Base-by-base conservation (phyloP, 2,888 invertebrate species). In the Peribatodes rhomboidaria region DNA sequence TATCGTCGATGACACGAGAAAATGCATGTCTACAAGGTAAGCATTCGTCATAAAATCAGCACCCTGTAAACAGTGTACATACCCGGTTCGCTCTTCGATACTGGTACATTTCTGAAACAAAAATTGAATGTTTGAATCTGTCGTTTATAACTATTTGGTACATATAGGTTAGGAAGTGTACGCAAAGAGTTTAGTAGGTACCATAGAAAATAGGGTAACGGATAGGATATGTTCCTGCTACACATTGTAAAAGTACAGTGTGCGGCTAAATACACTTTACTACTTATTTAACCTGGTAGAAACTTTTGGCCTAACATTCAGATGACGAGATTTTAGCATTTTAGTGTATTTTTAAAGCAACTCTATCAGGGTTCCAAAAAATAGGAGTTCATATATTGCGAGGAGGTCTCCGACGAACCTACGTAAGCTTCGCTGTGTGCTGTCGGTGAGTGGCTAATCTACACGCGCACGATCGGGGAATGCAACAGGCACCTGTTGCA, bases 21-120 rank as follows among this genome's bases (percentile, higher is more conserved):
- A 27, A 27, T 27, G 27, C 6, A 4, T 27, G 27, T 27, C 6
- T 27, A 27, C 27, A 27, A 27, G 27, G 6, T 27, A 6, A 27
- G 27, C 27, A 27, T 27, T 27, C 27, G 2, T 27, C 27, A 27
- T 2, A 27, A 27, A 27, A 27, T 27, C 27, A 27, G 2, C 6
- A 27, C 6, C n/a, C n/a, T n/a, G n/a, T 4, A 27, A 27, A 27
- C 27, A 37, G 37, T n/a, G 18, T 20, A 42, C 42, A 14, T 66
- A 69, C 71, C 69, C 52, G 63, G 37, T 7, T 44, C 16, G 20
- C 35, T 64, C 27, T 58, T 64, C 20, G 35, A 31, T 11, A 41
- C 58, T 55, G 66, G 42, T 16, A 49, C 14, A 33, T 50, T 58
- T 52, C 71, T 71, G 69, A 20, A 71, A 71, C 66, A 69, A 67